Base-by-base conservation (phyloP, 2,888 invertebrate species). In the Arenicola marina region DNA sequence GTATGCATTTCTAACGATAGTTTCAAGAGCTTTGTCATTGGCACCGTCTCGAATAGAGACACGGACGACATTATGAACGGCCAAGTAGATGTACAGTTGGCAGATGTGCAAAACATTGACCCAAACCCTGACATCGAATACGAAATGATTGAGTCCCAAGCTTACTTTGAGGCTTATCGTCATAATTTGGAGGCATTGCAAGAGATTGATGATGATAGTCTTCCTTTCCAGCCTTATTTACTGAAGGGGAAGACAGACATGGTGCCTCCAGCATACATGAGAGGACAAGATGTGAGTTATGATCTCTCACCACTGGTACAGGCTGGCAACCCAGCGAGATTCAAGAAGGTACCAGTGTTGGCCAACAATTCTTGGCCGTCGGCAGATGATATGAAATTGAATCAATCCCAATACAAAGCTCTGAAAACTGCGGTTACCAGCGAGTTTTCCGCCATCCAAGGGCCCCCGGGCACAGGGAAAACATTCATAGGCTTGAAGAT, bases 81-180 rank as follows among this genome's bases (percentile, higher is more conserved):
- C 15, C 7, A 18, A 24, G 53, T 53, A 7, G 33, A 31, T 24
- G 32, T 53, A 7, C 24, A 18, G 15, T 11, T 53, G 4, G 24
- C 28, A 7, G 31, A 53, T 31, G 32, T 24, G 24, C 15, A 65
- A 26, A 51, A 53, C 7, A 11, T 32, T 4, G 18, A 65, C 28
- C 56, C n/a, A 2, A 63, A 69, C 24, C 54, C 56, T 4, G 32
- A 34, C 15, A 44, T 45, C 43, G 44, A 29, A 7, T 63, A 60
- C 26, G 32, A 53, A 32, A 90, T 92, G 90, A 87, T 91, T 1
- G 92, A 92, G 78, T 89, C 91, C 57, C 89, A 88, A 56, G 89
- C 90, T 0, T 93, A 90, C 80, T 92, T 92, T 77, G 92, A 92
- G 76, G 91, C 92, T 0, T 93, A 92, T 77, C 86, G 89, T 67